Conservation (phyloP, 92 coral and sea anemone genomes). For the Scolanthus callimorphus region DNA sequence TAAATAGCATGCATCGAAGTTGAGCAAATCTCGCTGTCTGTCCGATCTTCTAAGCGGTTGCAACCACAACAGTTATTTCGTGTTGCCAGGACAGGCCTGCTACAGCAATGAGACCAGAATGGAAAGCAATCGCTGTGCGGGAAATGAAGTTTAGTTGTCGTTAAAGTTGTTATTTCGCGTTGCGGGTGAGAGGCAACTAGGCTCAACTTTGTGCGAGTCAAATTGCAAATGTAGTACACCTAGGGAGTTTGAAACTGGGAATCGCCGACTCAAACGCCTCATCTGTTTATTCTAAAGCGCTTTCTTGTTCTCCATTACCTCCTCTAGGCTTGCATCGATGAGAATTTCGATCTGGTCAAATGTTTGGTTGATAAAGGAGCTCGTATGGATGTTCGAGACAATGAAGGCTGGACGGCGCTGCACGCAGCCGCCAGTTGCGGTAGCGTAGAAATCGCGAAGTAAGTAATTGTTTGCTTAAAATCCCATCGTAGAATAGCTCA, state of each 20-base stretch:
- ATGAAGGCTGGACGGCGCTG: constrained; percentile 96
- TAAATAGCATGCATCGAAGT: neutral
- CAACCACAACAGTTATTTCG: no score
- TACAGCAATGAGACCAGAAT: no score
- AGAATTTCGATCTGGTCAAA: constrained; percentile 80
- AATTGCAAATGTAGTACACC: constrained; percentile 11
- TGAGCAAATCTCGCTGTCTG: neutral
- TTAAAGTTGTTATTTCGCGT: no score
- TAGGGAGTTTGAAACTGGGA: neutral
- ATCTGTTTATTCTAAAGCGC: constrained; percentile 30
- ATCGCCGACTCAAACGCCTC: neutral
- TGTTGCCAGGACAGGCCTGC: no score
- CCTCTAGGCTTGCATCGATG: constrained; percentile 95
- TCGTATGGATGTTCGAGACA: constrained; percentile 87
- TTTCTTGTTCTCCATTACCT: constrained; percentile 1
- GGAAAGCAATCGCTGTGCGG: no score
- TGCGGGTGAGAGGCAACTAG: neutral
- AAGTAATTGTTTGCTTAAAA: constrained; percentile 58
- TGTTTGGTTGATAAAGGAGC: constrained; percentile 88
- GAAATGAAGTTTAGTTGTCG: no score
- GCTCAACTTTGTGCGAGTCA: neutral
- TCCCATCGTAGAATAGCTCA: constrained; percentile 29
- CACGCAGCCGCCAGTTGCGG: constrained; percentile 99
- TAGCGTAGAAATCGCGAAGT: constrained; percentile 97
- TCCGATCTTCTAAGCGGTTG: neutral